A percentile compares a stretch with the other conserved stretches of the same genome.
Conservation (phyloP, 2,797 vertebrate species). For the Scleropages formosus region DNA sequence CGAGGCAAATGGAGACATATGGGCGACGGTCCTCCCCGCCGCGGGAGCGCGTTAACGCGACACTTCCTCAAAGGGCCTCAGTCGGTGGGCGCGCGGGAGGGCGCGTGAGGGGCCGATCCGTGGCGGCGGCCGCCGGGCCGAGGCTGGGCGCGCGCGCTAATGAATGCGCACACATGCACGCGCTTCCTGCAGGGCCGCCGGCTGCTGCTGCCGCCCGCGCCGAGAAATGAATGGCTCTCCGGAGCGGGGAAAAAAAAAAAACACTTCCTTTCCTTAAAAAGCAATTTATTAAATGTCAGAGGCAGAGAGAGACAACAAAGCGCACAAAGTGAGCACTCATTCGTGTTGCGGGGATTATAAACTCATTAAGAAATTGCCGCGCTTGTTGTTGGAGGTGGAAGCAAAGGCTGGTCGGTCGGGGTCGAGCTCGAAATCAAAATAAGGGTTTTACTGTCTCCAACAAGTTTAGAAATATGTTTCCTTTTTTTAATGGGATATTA, state of each 20-base stretch:
- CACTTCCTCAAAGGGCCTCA: conserved; percentile 21
- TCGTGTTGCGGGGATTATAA: conserved; percentile 1
- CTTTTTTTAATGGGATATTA: too few species aligned
- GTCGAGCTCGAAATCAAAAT: neutral
- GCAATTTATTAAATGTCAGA: conserved; percentile 55
- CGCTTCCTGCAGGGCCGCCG: conserved; percentile 50
- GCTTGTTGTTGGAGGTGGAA: neutral
- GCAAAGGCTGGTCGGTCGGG: neutral
- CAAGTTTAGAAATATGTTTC: neutral
- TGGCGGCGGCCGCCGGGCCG: conserved; percentile 61
- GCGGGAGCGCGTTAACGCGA: conserved; percentile 40
- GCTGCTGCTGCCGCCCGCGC: conserved; percentile 46
- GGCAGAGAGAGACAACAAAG: conserved; percentile 41
- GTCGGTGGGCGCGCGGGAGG: neutral
- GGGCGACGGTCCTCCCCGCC: conserved; percentile 58
- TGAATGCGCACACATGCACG: conserved; percentile 66
- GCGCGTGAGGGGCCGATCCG: conserved; percentile 45
- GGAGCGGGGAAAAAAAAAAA: conserved; percentile 52
- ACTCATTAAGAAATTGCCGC: neutral
- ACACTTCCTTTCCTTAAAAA: conserved; percentile 50
- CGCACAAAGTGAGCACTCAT: conserved; percentile 17
- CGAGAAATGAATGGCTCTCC: conserved; percentile 65
- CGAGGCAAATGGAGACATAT: conserved; percentile 73
- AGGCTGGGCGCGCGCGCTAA: conserved; percentile 55
- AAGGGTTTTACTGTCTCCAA: neutral